Evolutionary conservation across 2,888 invertebrate genomes (phyloP).

Genomic region (Entomobrya multifasciata): DNA sequence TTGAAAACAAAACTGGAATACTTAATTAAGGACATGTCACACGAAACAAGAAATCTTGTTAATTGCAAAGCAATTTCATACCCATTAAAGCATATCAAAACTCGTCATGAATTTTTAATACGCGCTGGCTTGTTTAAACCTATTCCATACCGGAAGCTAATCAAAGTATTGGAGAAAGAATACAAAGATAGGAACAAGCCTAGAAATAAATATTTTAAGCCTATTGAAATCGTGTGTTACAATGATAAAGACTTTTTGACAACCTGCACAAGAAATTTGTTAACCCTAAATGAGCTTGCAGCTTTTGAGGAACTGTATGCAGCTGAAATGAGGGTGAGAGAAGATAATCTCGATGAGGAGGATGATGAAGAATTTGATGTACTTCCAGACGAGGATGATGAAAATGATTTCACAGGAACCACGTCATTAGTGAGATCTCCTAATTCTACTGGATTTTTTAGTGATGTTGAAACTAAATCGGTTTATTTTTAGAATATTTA

Average conservation of each 20-base stretch:
- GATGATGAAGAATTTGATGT: conserved; percentile 51
- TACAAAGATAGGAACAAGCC: conserved; percentile 56
- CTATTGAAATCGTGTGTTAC: conserved; percentile 72
- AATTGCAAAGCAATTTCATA: conserved; percentile 64
- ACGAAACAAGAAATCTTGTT: conserved; percentile 69
- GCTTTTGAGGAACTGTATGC: conserved; percentile 77
- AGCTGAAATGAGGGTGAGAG: conserved; percentile 37
- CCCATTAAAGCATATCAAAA: conserved; percentile 66
- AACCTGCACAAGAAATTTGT: conserved; percentile 69
- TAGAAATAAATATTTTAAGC: conserved; percentile 75
- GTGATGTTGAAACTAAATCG: conserved; percentile 62
- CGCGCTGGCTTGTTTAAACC: conserved; percentile 75
- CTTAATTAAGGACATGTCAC: conserved; percentile 74
- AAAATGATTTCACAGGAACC: conserved; percentile 9
- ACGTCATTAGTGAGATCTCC: conserved; percentile 22
- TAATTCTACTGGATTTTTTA: conserved; percentile 71
- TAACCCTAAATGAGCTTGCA: conserved; percentile 73
- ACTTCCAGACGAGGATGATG: conserved; percentile 49
- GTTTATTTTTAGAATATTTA: conserved; percentile 71
- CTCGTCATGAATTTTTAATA: conserved; percentile 77
- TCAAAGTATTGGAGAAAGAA: conserved; percentile 73
- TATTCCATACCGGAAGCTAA: conserved; percentile 72
- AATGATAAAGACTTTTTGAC: conserved; percentile 74
- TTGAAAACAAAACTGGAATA: conserved; percentile 71
- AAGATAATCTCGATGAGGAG: conserved; percentile 36